Percentiles rank a stretch among this genome's conserved stretches.
Conservation (phyloP, 2,113 vertebrate genomes). For the Dinomys branickii region DNA sequence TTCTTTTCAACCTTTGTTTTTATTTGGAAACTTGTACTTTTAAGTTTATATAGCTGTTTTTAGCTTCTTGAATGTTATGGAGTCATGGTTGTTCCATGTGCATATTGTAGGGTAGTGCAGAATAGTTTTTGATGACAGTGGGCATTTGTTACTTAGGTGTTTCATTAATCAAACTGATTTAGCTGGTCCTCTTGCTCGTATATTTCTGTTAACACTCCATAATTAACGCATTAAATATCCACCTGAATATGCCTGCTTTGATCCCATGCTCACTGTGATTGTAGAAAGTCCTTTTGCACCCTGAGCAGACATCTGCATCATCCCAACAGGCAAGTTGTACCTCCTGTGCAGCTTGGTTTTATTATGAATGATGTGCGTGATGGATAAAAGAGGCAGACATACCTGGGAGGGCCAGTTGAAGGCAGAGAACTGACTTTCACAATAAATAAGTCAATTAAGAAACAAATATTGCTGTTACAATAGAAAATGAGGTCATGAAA, state of each 20-base stretch:
- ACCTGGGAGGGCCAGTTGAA: not conserved
- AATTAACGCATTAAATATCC: not conserved
- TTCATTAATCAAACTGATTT: not conserved
- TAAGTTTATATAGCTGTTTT: not conserved
- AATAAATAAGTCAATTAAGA: not conserved
- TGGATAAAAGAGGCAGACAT: not conserved
- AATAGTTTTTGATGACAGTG: not conserved
- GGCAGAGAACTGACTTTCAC: not conserved
- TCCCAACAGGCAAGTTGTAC: not conserved
- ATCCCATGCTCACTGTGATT: not conserved
- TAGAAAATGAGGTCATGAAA: not conserved
- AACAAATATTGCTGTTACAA: not conserved
- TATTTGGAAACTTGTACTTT: constrained; percentile 18
- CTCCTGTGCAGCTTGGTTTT: not conserved
- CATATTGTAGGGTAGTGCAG: not conserved
- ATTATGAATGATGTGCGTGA: not conserved
- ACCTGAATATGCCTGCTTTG: not conserved
- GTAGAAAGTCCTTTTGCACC: not conserved
- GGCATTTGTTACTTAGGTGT: not conserved
- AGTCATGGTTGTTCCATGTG: not conserved
- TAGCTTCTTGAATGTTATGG: not conserved
- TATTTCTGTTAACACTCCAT: not conserved
- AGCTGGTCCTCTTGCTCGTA: not conserved
- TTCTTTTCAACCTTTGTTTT: not conserved
- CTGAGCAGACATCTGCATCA: not conserved